Evolutionary conservation across 2,113 vertebrate species (phyloP).

Genomic region (Pampusana beccarii): DNA sequence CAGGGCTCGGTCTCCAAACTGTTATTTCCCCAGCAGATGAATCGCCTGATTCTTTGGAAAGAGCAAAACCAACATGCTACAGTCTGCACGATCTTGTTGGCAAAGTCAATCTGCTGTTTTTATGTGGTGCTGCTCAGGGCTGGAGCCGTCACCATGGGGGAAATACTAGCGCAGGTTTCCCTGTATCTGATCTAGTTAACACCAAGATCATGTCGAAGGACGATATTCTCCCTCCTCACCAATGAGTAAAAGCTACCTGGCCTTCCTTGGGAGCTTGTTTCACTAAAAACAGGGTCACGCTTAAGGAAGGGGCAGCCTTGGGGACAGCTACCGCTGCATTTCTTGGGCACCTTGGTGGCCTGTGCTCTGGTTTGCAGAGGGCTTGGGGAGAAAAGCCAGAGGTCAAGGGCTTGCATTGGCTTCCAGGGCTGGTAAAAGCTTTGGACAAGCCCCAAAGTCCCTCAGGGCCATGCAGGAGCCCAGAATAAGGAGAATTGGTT

Average conservation of each 20-base stretch:
- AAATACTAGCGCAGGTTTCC: background rate
- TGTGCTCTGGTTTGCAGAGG: background rate
- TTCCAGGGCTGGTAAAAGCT: background rate
- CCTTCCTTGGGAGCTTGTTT: background rate
- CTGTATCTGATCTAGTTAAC: background rate
- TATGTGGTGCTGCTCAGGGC: background rate
- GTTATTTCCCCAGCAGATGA: background rate
- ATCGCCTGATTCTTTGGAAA: background rate
- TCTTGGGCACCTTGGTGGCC: background rate
- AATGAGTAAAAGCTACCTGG: background rate
- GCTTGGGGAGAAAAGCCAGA: background rate
- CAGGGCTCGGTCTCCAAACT: background rate
- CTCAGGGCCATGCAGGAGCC: background rate
- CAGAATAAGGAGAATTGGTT: background rate
- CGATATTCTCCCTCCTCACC: background rate
- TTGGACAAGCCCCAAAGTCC: background rate
- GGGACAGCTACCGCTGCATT: background rate
- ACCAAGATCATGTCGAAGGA: background rate
- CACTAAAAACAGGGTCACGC: background rate
- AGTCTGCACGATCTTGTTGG: background rate
- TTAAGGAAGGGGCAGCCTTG: background rate
- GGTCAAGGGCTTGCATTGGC: background rate
- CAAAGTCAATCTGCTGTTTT: background rate
- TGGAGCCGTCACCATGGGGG: background rate
- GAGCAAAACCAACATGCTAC: background rate